Base-by-base conservation (phyloP, 1,140 invertebrate species). In the Drosophila nigromelanica region DNA sequence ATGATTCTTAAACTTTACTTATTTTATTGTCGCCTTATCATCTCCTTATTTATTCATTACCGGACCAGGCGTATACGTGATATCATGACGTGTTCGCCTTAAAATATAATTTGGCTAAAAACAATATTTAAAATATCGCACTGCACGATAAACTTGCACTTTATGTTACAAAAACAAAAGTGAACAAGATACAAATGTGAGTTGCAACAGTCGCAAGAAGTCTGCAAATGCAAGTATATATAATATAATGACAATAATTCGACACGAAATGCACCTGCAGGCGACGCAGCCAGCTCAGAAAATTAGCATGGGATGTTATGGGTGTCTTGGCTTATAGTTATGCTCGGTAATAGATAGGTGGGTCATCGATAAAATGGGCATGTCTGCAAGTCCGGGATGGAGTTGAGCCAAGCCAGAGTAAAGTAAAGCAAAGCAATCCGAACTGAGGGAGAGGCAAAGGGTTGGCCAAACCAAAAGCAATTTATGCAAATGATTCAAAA, bases 221-320 rank as follows among this genome's bases (percentile, higher is more conserved):
- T 27, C 18, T 12, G 12, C n/a, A 47, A 12, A 50, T 24, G 14
- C 59, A 35, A 50, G 18, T 55, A 64, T 27, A 43, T 54, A 63
- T 39, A 70, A 72, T 76, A 73, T 87, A 87, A 89, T 87, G 82
- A 87, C 83, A 87, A 87, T 87, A 87, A 87, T 87, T 87, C 80
- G 81, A 48, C 61, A 82, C 76, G 76, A 89, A 87, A 82, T 89
- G 64, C 82, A 87, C 82, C 82, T 87, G 82, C 83, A 87, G 82
- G 82, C 82, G 64, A 78, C 72, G 55, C 51, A 75, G 59, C 58
- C 71, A 73, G 47, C 78, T 39, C 24, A n/a, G 51, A 68, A 76
- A 70, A 37, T 68, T 74, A 74, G 67, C 70, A 73, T 71, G 75
- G 68, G 73, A 43, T 56, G 56, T 76, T 55, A 24, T 47, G 63